These are phyloP conservation scores for Zaprionus camerounensis DNA, from an alignment of 1,140 invertebrate species.

Conservation along the genomic window DNA sequence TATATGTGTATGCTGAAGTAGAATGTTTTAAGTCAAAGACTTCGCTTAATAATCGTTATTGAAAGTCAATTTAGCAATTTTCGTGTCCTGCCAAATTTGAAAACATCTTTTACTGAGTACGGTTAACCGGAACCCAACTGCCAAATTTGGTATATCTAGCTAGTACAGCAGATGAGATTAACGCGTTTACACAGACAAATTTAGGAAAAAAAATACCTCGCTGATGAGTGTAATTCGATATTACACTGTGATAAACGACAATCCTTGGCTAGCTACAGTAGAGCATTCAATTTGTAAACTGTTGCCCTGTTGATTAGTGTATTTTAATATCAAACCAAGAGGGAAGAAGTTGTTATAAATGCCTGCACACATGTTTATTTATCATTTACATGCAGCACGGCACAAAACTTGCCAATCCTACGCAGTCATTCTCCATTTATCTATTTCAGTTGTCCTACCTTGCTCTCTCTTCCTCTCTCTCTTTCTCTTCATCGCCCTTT, in stretches of 20 bases:
- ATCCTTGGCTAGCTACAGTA: no score
- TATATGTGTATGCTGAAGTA: background rate
- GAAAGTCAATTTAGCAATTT: no score
- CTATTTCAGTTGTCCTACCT: conserved; percentile 13
- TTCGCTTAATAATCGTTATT: background rate
- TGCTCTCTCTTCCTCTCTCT: background rate
- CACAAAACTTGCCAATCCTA: conserved; percentile 42
- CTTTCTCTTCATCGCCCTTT: conserved; percentile 8
- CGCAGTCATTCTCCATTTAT: conserved; percentile 45
- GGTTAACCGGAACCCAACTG: background rate
- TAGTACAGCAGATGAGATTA: no score
- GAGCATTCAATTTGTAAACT: background rate
- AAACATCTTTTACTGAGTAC: background rate
- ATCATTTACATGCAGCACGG: conserved; percentile 61
- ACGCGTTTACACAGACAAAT: no score
- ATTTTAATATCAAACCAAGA: conserved; percentile 23
- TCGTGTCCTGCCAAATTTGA: no score
- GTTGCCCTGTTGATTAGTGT: conserved; percentile 18
- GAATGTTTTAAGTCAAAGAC: background rate
- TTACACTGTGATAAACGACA: no score
- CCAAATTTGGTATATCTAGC: background rate
- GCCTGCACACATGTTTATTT: conserved; percentile 73
- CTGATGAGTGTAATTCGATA: no score
- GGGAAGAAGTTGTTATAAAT: conserved; percentile 47
- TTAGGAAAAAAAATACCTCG: no score